Base-by-base conservation (phyloP, 2,797 vertebrate genomes). In the Miichthys miiuy region DNA sequence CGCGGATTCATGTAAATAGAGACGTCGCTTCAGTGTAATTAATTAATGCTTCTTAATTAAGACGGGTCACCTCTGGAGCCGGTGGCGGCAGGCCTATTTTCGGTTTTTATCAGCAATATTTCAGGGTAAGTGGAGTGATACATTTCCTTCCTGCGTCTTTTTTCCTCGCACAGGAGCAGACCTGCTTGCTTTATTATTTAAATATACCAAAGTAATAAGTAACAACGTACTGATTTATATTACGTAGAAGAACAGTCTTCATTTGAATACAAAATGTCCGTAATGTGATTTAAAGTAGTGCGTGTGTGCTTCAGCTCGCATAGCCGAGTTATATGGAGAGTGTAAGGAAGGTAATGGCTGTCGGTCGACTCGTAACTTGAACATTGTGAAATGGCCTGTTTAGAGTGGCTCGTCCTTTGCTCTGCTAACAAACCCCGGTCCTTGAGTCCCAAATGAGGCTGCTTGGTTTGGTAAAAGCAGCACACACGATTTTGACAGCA, bases 81-180 rank as follows among this genome's bases (percentile, higher is more conserved):
- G 63, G 48, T 61, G 80, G 41, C 44, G 62, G 70, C 71, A 67
- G 83, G 57, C 54, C 73, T 82, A 57, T 81, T 87, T 77, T 78
- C 51, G 80, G 58, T 69, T 82, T 90, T 91, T 87, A 89, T 87
- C 91, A 87, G 90, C 87, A 90, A 90, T 90, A 92, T 92, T 91
- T 93, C 87, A 89, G 89, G 94, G 94, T 95, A 93, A 94, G 94
- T 95, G 91, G 92, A 95, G 91, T 93, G 91, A 93, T 95, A 94
- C 91, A 90, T 95, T 94, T 94, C 93, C 92, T 93, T 94, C 93
- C 92, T 95, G 93, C 93, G 94, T 94, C 90, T 94, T 94, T 92
- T 88, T 88, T 89, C 77, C 82, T 89, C 86, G 72, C 85, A 70
- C 80, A 88, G 77, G 75, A 79, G 73, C 83, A 60, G 73, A 83